Percentiles rank a stretch among this genome's conserved stretches.
Evolutionary conservation across 2,113 vertebrate species (phyloP).

Genomic region (Clupea harengus): DNA sequence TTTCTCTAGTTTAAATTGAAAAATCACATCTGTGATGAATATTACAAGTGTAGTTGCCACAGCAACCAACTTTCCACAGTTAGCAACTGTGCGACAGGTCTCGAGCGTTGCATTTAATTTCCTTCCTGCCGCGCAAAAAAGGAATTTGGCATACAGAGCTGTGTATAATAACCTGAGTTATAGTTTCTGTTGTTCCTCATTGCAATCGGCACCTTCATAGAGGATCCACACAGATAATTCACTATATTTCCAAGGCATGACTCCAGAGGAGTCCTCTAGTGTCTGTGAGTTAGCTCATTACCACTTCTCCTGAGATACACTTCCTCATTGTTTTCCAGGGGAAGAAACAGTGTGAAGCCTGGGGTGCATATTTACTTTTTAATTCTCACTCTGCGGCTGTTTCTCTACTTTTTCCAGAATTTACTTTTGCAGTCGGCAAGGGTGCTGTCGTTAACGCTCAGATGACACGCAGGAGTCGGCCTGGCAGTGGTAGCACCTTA

Average conservation of each 20-base stretch:
- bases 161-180: constrained; percentile 22
- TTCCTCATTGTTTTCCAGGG: neutral
- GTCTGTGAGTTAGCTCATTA: neutral
- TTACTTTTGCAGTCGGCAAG: neutral
- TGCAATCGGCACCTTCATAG: neutral
- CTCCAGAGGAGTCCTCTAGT: neutral
- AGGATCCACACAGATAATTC: constrained; percentile 18
- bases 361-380: neutral
- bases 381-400: neutral
- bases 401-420: neutral
- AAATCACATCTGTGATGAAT: constrained; percentile 32
- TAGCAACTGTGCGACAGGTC: constrained; percentile 22
- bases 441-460: neutral
- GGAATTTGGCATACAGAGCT: constrained; percentile 9
- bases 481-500: neutral
- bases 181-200: constrained; percentile 26
- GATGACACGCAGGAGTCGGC: neutral
- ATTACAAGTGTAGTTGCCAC: constrained; percentile 30
- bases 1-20: constrained; percentile 20
- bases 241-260: neutral
- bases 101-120: constrained; percentile 22
- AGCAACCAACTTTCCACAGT: constrained; percentile 22
- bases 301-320: neutral
- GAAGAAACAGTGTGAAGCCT: neutral
- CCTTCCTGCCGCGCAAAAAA: constrained; percentile 22